phyloP scores from a whole-genome alignment of 2,797 vertebrate genomes.

The Sebastes taczanowskii region DNA sequence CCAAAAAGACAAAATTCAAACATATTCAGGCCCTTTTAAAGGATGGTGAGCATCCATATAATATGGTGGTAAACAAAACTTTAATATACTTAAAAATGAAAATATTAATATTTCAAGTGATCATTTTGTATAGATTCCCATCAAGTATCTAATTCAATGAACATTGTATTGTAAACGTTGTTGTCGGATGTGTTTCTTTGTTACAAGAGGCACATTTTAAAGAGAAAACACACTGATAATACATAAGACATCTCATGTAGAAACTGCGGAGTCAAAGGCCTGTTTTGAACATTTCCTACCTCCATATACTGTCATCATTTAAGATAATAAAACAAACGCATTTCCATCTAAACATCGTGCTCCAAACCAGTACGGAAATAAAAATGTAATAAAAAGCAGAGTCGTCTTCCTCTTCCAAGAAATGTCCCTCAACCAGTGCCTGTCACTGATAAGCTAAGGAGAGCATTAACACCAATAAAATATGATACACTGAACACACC shows the following conservation, averaged over 20 bases:
- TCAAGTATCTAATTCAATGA: not conserved
- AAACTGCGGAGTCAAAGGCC: not conserved
- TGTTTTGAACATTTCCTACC: not conserved
- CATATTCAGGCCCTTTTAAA: not conserved
- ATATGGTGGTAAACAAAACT: not conserved
- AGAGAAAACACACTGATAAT: not conserved
- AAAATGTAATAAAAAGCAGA: not conserved
- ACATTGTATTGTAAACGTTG: not conserved
- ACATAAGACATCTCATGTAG: not conserved
- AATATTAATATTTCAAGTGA: not conserved
- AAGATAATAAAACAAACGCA: not conserved
- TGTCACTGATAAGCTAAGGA: slow-evolving; percentile 21
- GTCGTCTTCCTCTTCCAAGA: not conserved
- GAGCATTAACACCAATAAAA: slow-evolving; percentile 10
- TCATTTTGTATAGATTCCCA: not conserved
- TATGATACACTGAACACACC: not conserved
- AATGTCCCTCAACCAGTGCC: not conserved
- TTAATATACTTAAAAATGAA: not conserved
- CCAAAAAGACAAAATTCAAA: not conserved
- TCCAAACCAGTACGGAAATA: not conserved
- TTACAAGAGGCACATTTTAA: not conserved
- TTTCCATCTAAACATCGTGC: not conserved
- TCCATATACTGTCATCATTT: not conserved
- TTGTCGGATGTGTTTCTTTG: not conserved
- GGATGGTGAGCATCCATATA: not conserved